phyloP scores from a whole-genome alignment of 2,113 vertebrate genomes.

The Zosterops hypoxanthus region DNA sequence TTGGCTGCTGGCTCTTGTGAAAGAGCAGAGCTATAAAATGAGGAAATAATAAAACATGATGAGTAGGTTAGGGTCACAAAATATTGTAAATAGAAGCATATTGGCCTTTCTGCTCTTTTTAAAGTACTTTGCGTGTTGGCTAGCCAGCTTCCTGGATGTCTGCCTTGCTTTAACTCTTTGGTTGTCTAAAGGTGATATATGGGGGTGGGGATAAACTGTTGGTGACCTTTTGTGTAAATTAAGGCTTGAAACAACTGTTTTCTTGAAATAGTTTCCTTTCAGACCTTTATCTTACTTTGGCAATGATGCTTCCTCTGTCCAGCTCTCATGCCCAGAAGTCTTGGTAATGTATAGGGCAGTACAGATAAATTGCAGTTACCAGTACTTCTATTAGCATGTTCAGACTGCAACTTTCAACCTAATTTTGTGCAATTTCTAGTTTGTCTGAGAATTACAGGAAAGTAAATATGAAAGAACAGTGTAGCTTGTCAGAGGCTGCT shows the following conservation, averaged over 20 bases:
- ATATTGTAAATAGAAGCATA: slow-evolving; percentile 42
- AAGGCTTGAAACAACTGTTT: background rate
- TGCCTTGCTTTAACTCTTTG: background rate
- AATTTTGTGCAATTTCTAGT: background rate
- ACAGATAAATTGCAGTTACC: background rate
- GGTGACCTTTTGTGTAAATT: background rate
- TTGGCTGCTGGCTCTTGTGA: background rate
- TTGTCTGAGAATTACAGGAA: background rate
- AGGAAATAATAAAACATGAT: slow-evolving; percentile 51
- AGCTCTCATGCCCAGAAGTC: background rate
- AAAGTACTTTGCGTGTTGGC: background rate
- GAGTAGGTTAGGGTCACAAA: slow-evolving; percentile 53
- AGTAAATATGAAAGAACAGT: background rate
- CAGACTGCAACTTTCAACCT: background rate
- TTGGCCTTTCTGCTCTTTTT: slow-evolving; percentile 15
- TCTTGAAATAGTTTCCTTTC: background rate
- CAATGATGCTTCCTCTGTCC: background rate
- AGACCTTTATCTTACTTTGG: background rate
- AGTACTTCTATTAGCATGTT: background rate
- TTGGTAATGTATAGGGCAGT: background rate
- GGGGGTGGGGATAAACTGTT: background rate
- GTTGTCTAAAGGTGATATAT: background rate
- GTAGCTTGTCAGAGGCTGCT: background rate
- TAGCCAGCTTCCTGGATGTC: slow-evolving; percentile 2
- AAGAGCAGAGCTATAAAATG: slow-evolving; percentile 38